phyloP scores from a whole-genome alignment of 2,113 vertebrate species.

The Hassar affinis region DNA sequence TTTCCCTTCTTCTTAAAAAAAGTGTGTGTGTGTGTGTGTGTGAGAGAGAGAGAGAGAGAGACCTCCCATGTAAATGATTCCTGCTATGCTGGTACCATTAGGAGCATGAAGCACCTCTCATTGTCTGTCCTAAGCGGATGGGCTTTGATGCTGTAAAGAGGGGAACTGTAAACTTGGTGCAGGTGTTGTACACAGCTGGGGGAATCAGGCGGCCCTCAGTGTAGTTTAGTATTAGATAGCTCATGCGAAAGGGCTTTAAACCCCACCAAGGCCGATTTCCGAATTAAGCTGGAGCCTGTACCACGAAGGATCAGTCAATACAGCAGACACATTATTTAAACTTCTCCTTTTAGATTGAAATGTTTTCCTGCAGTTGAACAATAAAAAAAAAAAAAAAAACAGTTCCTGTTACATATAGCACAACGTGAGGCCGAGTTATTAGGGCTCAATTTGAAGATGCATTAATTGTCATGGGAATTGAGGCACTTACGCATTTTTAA shows the following conservation, averaged over 20 bases:
- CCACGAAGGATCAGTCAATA: background rate
- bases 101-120: constrained; percentile 66
- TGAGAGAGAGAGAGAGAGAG: background rate
- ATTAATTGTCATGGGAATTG: constrained; percentile 68
- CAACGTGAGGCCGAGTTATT: constrained; percentile 74
- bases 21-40: background rate
- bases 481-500: constrained; percentile 78
- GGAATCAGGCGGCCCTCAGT: constrained; percentile 20
- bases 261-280: constrained; percentile 28
- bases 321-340: background rate
- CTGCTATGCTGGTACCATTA: constrained; percentile 68
- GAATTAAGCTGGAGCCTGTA: constrained; percentile 9
- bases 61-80: constrained; percentile 60
- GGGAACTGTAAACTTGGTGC: constrained; percentile 44
- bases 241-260: constrained; percentile 25
- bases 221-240: constrained; percentile 34
- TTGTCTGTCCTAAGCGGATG: constrained; percentile 63
- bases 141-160: constrained; percentile 62
- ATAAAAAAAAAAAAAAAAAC: too few relatives aligned
- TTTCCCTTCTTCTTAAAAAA: constrained; percentile 31
- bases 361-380: constrained; percentile 67
- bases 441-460: constrained; percentile 73
- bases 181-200: constrained; percentile 53
- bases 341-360: constrained; percentile 36
- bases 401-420: constrained; percentile 61